phyloP scores from a whole-genome alignment of 2,113 vertebrate species.

The Bungarus multicinctus region DNA sequence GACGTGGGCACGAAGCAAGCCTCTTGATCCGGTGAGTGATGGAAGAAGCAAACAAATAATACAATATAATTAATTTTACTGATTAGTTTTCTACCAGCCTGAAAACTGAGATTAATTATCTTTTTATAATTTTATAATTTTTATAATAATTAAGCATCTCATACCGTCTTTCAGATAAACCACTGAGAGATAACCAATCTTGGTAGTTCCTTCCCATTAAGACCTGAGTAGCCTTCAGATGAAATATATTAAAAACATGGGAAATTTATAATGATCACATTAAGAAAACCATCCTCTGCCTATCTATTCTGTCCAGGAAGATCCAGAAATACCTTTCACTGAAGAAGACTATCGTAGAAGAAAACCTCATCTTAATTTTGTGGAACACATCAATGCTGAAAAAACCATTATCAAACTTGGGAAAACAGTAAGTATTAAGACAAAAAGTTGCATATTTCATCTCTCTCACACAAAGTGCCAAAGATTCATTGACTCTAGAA shows the following conservation, averaged over 20 bases:
- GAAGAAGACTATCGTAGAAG: conserved; percentile 85
- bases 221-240: not conserved
- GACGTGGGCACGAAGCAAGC: conserved; percentile 86
- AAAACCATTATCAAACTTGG: conserved; percentile 84
- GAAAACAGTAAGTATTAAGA: conserved; percentile 77
- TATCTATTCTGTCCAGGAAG: conserved; percentile 67
- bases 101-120: not conserved
- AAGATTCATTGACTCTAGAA: not conserved
- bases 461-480: not conserved
- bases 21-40: conserved; percentile 77
- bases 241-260: not conserved
- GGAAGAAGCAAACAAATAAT: not conserved
- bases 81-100: not conserved
- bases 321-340: conserved; percentile 75
- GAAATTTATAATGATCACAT: not conserved
- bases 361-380: conserved; percentile 82
- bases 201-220: not conserved
- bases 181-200: not conserved
- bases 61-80: not conserved
- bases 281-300: not conserved
- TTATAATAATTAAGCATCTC: not conserved
- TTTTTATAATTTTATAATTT: no score
- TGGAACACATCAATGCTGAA: conserved; percentile 80
- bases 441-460: conserved; percentile 1
- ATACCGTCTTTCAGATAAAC: not conserved